Conservation (phyloP, 1,140 invertebrate genomes). For the Caenorhabditis inopinata region DNA sequence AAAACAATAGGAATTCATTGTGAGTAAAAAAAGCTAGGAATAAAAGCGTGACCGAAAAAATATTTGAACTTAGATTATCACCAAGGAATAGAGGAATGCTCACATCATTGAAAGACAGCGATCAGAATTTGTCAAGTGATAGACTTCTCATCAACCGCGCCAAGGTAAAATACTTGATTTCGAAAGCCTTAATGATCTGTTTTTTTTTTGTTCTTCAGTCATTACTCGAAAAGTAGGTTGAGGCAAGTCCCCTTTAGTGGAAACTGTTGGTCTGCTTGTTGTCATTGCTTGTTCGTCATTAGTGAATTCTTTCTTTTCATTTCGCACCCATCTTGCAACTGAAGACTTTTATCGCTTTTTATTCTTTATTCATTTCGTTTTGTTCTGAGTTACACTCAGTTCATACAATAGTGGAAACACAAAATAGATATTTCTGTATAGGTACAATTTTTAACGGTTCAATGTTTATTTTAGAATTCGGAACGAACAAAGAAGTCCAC, state of each 20-base stretch:
- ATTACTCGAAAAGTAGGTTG: conserved; percentile 32
- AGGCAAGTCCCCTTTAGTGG: not conserved
- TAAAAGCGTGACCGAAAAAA: too few species aligned
- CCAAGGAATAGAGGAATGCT: conserved; percentile 13
- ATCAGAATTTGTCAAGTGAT: not conserved
- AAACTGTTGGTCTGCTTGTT: conserved; percentile 14
- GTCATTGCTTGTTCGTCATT: not conserved
- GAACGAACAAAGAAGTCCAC: conserved; percentile 22
- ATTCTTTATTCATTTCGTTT: not conserved
- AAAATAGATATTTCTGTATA: not conserved
- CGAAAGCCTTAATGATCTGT: too few species aligned
- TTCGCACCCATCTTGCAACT: not conserved
- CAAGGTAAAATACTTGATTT: not conserved
- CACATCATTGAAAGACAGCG: conserved; percentile 7
- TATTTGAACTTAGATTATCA: not conserved
- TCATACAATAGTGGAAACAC: too few species aligned
- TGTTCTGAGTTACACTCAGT: not conserved
- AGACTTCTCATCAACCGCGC: not conserved
- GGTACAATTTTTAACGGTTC: not conserved
- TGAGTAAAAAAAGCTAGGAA: not conserved
- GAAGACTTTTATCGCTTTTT: not conserved
- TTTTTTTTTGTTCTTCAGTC: not conserved
- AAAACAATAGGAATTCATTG: conserved; percentile 17
- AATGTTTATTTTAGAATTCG: not conserved
- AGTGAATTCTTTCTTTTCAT: not conserved